Conservation (phyloP, 2,113 vertebrate species). For the Dendrocopos noguchii region DNA sequence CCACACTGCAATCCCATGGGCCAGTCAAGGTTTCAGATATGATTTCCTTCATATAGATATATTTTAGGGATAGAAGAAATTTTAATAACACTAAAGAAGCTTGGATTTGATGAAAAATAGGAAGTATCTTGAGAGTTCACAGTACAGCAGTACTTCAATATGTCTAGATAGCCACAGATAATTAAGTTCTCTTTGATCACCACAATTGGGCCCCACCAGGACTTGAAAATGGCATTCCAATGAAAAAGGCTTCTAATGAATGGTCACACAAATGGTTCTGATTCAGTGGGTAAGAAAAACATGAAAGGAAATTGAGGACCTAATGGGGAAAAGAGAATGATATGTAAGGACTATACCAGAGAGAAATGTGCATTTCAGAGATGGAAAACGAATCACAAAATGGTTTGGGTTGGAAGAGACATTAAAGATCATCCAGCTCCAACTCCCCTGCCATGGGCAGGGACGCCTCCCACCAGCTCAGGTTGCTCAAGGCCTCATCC, state of each 20-base stretch:
- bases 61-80: neutral
- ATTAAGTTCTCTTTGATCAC: constrained; percentile 5
- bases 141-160: neutral
- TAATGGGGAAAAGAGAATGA: neutral
- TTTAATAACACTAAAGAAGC: constrained; percentile 17
- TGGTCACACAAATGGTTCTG: neutral
- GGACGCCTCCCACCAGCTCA: too few species aligned
- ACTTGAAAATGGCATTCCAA: neutral
- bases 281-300: neutral
- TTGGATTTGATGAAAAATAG: constrained; percentile 9
- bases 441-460: too few species aligned
- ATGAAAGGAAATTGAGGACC: neutral
- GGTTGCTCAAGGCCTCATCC: too few species aligned
- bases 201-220: neutral
- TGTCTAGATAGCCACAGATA: neutral
- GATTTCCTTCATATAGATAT: neutral
- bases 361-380: neutral
- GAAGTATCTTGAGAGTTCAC: neutral
- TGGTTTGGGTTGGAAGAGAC: too few species aligned
- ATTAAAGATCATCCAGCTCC: too few species aligned
- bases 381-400: neutral
- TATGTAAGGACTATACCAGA: neutral
- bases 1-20: neutral
- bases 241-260: neutral
- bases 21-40: neutral